These are phyloP conservation scores for Ennomos erosarius DNA, from an alignment of 2,888 invertebrate genomes.

Conservation along the genomic window DNA sequence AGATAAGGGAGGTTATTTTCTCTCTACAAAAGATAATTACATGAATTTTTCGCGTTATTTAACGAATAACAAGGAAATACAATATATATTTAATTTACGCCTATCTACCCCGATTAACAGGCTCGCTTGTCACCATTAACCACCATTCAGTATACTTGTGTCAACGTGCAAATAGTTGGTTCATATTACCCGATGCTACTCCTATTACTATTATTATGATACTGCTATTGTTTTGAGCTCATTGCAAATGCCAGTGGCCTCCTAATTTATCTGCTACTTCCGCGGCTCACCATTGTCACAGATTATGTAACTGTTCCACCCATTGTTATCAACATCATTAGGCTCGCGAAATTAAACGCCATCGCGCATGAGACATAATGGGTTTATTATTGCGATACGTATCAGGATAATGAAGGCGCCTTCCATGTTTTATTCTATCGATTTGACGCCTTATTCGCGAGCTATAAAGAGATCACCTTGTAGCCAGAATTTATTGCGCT, in stretches of 20 bases:
- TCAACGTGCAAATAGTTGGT: conserved; percentile 7
- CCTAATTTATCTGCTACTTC: conserved; percentile 62
- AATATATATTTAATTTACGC: too few species aligned
- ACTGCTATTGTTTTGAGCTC: conserved; percentile 56
- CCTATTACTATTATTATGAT: conserved; percentile 35
- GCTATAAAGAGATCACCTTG: conserved; percentile 39
- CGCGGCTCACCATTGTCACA: conserved; percentile 43
- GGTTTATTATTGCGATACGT: conserved; percentile 36
- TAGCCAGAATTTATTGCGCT: conserved; percentile 37
- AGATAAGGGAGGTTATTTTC: too few species aligned
- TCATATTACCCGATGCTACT: conserved; percentile 35
- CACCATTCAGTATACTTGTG: too few species aligned
- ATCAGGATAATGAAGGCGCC: conserved; percentile 40
- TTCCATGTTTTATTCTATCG: conserved; percentile 31
- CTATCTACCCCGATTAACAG: too few species aligned
- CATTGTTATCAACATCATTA: conserved; percentile 64
- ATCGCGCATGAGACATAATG: conserved; percentile 27
- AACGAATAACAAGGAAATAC: too few species aligned
- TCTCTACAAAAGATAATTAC: too few species aligned
- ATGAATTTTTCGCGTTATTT: too few species aligned
- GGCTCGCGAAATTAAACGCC: conserved; percentile 47
- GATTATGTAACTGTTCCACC: conserved; percentile 39
- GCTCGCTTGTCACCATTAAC: too few species aligned
- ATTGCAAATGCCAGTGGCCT: conserved; percentile 57
- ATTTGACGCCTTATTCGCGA: conserved; percentile 35